Conservation (phyloP, 2,113 vertebrate species). For the Sebastes fasciatus region DNA sequence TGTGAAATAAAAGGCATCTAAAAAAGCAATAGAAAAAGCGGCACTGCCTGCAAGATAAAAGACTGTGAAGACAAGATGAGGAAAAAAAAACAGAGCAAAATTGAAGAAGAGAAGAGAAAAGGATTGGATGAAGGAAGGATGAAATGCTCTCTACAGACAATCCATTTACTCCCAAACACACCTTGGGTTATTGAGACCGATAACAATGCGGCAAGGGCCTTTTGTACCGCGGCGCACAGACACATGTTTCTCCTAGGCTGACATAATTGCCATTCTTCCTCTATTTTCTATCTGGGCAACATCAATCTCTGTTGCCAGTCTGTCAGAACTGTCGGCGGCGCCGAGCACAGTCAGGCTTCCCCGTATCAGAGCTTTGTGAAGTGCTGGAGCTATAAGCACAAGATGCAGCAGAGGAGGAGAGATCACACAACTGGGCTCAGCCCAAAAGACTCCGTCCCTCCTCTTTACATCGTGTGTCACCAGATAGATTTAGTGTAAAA, state of each 20-base stretch:
- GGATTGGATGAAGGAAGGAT: conserved; percentile 46
- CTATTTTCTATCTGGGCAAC: conserved; percentile 84
- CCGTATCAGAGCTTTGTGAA: conserved; percentile 65
- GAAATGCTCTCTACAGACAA: conserved; percentile 77
- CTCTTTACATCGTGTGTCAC: conserved; percentile 73
- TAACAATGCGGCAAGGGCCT: conserved; percentile 81
- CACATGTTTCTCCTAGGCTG: conserved; percentile 84
- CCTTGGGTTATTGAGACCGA: conserved; percentile 85
- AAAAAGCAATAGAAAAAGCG: not conserved
- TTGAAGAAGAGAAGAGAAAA: conserved; percentile 19
- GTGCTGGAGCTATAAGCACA: conserved; percentile 69
- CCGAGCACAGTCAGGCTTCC: conserved; percentile 70
- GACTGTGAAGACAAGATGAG: conserved; percentile 10
- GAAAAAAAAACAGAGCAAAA: not conserved
- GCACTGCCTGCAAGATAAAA: not conserved
- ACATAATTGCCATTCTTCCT: conserved; percentile 88
- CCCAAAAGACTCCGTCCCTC: conserved; percentile 67
- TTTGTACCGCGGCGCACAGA: conserved; percentile 77
- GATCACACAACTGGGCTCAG: conserved; percentile 69
- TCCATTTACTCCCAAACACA: conserved; percentile 84
- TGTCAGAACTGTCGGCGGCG: conserved; percentile 83
- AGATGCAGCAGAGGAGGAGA: conserved; percentile 74
- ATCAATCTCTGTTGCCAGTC: conserved; percentile 85
- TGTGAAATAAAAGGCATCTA: conserved; percentile 17
- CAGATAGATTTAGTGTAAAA: conserved; percentile 71